A percentile compares a stretch with the other conserved stretches of the same genome.
phyloP scores from a whole-genome alignment of 2,797 vertebrate species.

The Limosa lapponica region DNA sequence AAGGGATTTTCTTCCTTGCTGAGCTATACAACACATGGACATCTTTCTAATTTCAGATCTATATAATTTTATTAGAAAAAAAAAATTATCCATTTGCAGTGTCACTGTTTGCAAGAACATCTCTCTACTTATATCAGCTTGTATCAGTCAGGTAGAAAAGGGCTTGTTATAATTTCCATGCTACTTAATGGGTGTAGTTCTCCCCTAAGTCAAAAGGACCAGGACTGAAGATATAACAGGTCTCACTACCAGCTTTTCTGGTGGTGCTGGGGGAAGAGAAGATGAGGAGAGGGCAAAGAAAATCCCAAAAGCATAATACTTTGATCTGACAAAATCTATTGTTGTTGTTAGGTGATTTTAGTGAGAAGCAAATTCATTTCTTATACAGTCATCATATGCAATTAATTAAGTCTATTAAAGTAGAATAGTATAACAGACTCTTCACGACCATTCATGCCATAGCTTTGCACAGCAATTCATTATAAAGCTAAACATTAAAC shows the following conservation, averaged over 20 bases:
- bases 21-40: neutral
- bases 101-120: neutral
- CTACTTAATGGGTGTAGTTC: neutral
- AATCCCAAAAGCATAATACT: neutral
- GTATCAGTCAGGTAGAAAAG: neutral
- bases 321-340: neutral
- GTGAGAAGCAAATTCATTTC: neutral
- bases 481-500: neutral
- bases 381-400: neutral
- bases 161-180: neutral
- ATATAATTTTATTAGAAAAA: neutral
- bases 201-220: neutral
- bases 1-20: neutral
- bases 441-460: neutral
- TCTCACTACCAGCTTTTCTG: neutral
- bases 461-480: neutral
- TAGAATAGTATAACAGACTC: neutral
- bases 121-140: neutral
- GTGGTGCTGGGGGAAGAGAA: neutral
- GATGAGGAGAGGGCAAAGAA: neutral
- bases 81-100: neutral
- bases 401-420: constrained; percentile 19
- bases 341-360: neutral
- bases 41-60: neutral
- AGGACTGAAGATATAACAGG: neutral